These are phyloP conservation scores for Marasmarcha lunaedactyla DNA, from an alignment of 2,888 invertebrate genomes.

Conservation along the genomic window DNA sequence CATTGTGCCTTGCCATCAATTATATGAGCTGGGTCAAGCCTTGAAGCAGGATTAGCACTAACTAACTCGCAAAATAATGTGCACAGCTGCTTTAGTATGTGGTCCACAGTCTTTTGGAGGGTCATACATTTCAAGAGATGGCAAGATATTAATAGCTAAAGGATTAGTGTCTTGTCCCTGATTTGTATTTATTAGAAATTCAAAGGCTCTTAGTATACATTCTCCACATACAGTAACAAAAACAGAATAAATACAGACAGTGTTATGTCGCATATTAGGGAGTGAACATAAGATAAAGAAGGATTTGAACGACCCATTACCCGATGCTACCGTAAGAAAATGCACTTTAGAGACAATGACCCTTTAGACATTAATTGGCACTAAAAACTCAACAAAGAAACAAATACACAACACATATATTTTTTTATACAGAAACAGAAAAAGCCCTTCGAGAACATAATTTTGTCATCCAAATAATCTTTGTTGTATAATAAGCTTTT, in stretches of 20 bases:
- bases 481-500: no score
- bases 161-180: constrained; percentile 69
- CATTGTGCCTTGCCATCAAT: constrained; percentile 78
- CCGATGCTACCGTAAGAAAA: no score
- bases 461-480: no score
- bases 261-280: constrained; percentile 93
- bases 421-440: no score
- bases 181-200: constrained; percentile 78
- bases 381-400: no score
- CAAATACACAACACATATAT: no score
- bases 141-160: constrained; percentile 78
- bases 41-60: constrained; percentile 84
- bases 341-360: no score
- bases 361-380: no score
- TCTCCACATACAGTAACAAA: constrained; percentile 97
- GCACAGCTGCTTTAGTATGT: constrained; percentile 89
- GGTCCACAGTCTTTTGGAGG: constrained; percentile 90
- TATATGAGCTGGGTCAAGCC: constrained; percentile 94
- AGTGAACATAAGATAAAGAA: no score
- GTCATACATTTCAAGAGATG: constrained; percentile 85
- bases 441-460: no score
- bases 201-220: constrained; percentile 97
- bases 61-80: constrained; percentile 91
- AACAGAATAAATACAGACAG: constrained; percentile 94
- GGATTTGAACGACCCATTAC: no score